Percentiles rank a stretch among this genome's conserved stretches.
phyloP scores from a whole-genome alignment of 2,797 vertebrate genomes.

The Pipistrellus nathusii region DNA sequence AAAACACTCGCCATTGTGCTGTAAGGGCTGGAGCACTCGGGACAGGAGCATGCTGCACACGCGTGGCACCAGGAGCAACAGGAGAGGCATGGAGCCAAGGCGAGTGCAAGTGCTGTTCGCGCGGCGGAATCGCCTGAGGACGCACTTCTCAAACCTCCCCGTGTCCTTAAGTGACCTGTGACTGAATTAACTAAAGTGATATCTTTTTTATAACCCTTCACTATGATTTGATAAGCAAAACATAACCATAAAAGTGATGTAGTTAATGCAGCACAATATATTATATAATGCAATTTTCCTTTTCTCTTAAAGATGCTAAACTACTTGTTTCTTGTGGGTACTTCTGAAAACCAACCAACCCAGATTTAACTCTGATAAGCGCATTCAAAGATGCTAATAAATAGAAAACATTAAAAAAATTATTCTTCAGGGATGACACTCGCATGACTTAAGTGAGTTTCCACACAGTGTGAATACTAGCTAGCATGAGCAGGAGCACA shows the following conservation, averaged over 20 bases:
- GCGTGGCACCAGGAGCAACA: neutral
- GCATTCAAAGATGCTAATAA: neutral
- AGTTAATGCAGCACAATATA: neutral
- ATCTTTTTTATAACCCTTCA: neutral
- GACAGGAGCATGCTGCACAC: neutral
- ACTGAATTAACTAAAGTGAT: neutral
- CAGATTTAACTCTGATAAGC: neutral
- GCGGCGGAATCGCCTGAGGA: neutral
- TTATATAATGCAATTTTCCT: neutral
- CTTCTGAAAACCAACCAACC: neutral
- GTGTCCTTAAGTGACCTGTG: neutral
- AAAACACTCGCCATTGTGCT: neutral
- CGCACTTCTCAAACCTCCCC: neutral
- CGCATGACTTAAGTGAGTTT: neutral
- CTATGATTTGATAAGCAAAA: neutral
- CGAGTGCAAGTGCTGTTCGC: rapidly evolving
- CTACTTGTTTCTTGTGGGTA: neutral
- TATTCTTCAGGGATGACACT: neutral
- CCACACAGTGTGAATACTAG: neutral
- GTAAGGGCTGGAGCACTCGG: neutral
- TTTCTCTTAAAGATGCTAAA: neutral
- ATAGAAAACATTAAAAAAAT: neutral
- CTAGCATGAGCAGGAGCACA: no score
- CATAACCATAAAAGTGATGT: neutral
- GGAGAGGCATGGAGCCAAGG: neutral